Evolutionary conservation across 2,113 vertebrate genomes (phyloP), one percentile per base, ranked within the genome.

Genomic region (Mormyrus lacerda): DNA sequence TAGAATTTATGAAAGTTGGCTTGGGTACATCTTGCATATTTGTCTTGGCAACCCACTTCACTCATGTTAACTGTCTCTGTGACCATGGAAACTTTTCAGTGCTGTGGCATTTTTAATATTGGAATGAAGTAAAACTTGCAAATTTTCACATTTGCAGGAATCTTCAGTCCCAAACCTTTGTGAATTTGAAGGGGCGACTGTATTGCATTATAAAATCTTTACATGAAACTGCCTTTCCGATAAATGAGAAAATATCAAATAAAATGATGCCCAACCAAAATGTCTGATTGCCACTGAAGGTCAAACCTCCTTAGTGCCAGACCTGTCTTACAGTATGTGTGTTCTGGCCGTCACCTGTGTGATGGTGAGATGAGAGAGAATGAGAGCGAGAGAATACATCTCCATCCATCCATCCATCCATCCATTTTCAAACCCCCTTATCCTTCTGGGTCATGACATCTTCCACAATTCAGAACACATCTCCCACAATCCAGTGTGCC

Each of bases 331-430:
- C n/a, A 48, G 2, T 85, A 79, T 90, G 84, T 45, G 65, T 42
- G 31, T 76, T 39, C 42, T 35, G 44, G 35, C 45, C 3, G 50
- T 73, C 65, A 79, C 39, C 87, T 48, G 87, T n/a, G 73, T 90
- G 92, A 92, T 89, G 91, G 91, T 93, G 88, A 55, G 87, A 35
- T 84, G 94, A 92, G 93, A 91, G 92, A 89, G 69, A 89, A 27
- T 55, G 11, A 11, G 21, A 83, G 61, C 50, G 21, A 11, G 8
- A 42, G 76, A 42, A 2, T 31, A 45, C 35, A n/a, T 27, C 31
- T 89, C 88, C n/a, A n/a, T n/a, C n/a, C n/a, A n/a, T n/a, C n/a
- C n/a, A n/a, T n/a, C n/a, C n/a, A n/a, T n/a, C n/a, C n/a, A n/a
- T n/a, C n/a, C n/a, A n/a, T n/a, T n/a, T n/a, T n/a, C n/a, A n/a